Conservation (phyloP, 1,140 invertebrate species). For the Diorhabda sublineata region DNA sequence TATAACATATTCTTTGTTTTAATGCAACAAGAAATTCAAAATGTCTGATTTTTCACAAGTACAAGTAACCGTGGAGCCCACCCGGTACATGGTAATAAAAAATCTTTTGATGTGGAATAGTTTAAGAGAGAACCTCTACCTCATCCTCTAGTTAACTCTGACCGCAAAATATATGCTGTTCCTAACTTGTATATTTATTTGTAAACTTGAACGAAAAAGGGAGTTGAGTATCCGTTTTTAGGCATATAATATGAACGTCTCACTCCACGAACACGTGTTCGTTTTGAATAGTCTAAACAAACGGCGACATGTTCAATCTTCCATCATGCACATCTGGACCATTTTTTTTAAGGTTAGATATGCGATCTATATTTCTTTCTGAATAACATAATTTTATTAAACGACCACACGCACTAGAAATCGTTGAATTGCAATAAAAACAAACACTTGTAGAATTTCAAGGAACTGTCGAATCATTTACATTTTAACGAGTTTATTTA, state of each 20-base stretch:
- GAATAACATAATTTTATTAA: conserved; percentile 9
- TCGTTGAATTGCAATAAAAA: too few relatives aligned
- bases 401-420: conserved; percentile 10
- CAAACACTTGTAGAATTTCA: too few relatives aligned
- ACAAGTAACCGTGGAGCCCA: too few relatives aligned
- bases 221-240: conserved; percentile 10
- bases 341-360: conserved; percentile 13
- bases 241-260: conserved; percentile 2
- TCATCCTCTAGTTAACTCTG: conserved; percentile 5
- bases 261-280: conserved; percentile 9
- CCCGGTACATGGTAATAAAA: too few relatives aligned
- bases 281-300: conserved; percentile 33
- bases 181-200: conserved; percentile 8
- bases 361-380: conserved; percentile 9
- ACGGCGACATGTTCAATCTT: conserved; percentile 32
- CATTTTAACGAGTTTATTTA: too few relatives aligned
- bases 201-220: conserved; percentile 5
- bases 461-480: too few relatives aligned
- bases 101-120: conserved; percentile 7
- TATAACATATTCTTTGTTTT: too few relatives aligned
- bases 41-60: too few relatives aligned
- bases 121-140: neutral
- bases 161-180: conserved; percentile 9
- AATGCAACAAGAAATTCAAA: too few relatives aligned
- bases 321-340: conserved; percentile 30